These are phyloP conservation scores for Esperia sulphurella DNA, from an alignment of 2,888 invertebrate genomes.

Conservation along the genomic window DNA sequence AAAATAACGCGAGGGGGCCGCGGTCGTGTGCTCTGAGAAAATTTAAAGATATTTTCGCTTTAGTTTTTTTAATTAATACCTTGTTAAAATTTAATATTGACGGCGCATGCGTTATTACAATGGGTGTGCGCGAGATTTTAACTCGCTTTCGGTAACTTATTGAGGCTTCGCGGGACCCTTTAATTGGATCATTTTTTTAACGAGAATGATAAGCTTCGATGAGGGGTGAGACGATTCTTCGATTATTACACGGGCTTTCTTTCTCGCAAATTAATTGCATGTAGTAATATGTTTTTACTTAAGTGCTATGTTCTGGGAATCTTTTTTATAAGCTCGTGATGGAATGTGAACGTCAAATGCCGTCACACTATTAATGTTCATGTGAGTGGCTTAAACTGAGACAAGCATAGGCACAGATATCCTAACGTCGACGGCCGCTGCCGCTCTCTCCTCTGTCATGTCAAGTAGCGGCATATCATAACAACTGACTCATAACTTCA, in stretches of 20 bases:
- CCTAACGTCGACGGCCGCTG: slow-evolving; percentile 3
- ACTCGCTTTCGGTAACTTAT: slow-evolving; percentile 73
- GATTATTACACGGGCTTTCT: slow-evolving; percentile 43
- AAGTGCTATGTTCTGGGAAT: slow-evolving; percentile 7
- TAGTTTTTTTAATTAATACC: slow-evolving; percentile 80
- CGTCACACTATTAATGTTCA: slow-evolving; percentile 4
- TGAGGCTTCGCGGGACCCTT: slow-evolving; percentile 55
- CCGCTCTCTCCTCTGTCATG: slow-evolving; percentile 8
- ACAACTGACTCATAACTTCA: background rate
- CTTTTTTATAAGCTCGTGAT: slow-evolving; percentile 14
- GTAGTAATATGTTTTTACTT: background rate
- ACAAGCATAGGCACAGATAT: slow-evolving; percentile 36
- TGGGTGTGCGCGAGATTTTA: slow-evolving; percentile 75
- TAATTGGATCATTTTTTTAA: slow-evolving; percentile 77
- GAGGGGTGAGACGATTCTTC: slow-evolving; percentile 55
- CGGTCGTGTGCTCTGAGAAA: slow-evolving; percentile 67
- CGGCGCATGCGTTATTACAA: slow-evolving; percentile 76
- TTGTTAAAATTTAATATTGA: slow-evolving; percentile 80
- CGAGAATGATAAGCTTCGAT: slow-evolving; percentile 66
- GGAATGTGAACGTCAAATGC: slow-evolving; percentile 28
- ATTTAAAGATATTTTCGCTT: slow-evolving; percentile 76
- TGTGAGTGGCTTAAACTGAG: slow-evolving; percentile 30
- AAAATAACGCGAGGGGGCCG: slow-evolving; percentile 69
- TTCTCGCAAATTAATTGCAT: slow-evolving; percentile 42
- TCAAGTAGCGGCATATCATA: slow-evolving; percentile 2